Conservation (phyloP, 2,888 invertebrate species). For the Pseudococcus jackbeardsleyi region DNA sequence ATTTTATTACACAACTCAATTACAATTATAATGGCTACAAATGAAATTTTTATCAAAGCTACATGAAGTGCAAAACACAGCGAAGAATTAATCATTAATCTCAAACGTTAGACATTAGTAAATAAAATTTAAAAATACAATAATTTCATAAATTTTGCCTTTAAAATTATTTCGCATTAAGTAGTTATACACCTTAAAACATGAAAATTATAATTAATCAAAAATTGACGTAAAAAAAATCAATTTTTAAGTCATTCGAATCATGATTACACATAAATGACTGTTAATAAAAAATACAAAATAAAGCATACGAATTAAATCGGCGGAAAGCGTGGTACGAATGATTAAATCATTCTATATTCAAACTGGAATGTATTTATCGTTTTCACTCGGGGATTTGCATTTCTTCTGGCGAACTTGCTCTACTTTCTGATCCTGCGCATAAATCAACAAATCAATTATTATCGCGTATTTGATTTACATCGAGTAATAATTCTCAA, state of each 20-base stretch:
- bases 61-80: conserved; percentile 4
- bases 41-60: background rate
- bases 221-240: conserved; percentile 26
- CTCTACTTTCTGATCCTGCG: conserved; percentile 59
- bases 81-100: background rate
- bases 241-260: conserved; percentile 3
- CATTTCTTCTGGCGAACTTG: conserved; percentile 56
- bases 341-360: background rate
- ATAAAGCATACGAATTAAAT: conserved; percentile 26
- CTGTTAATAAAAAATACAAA: conserved; percentile 43
- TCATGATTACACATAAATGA: conserved; percentile 24
- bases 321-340: conserved; percentile 39
- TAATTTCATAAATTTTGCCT: background rate
- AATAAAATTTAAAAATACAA: background rate
- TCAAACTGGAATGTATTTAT: conserved; percentile 30
- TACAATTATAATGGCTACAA: conserved; percentile 9
- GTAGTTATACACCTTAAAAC: background rate
- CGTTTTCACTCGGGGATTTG: conserved; percentile 57
- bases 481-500: background rate
- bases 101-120: background rate
- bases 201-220: background rate
- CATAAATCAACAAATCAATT: background rate
- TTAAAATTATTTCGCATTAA: background rate
- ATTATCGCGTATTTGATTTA: background rate
- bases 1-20: background rate